These are phyloP conservation scores for Calyptommatus sinebrachiatus DNA, from an alignment of 2,113 vertebrate species.

Conservation along the genomic window DNA sequence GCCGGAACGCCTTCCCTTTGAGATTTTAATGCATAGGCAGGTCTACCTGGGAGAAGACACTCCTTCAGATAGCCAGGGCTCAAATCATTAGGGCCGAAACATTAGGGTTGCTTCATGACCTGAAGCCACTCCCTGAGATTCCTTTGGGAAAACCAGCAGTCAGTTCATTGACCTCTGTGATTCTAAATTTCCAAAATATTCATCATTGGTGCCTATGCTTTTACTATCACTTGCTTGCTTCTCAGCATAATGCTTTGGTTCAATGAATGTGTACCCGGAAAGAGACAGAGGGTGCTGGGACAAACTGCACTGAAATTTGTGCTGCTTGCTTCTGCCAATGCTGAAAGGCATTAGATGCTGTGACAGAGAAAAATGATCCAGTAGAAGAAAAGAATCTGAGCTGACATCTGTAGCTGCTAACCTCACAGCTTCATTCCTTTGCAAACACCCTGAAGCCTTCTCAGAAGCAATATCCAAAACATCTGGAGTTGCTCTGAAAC, in stretches of 20 bases:
- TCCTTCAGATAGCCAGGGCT: too few relatives aligned
- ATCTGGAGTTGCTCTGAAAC: slow-evolving; percentile 79
- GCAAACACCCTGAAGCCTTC: slow-evolving; percentile 38
- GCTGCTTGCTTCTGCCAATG: slow-evolving; percentile 36
- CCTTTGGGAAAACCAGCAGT: background rate
- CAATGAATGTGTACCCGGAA: background rate
- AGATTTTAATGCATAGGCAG: too few relatives aligned
- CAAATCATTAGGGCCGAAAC: too few relatives aligned
- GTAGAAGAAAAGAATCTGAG: slow-evolving; percentile 26
- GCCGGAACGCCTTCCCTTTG: too few relatives aligned
- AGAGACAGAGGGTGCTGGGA: slow-evolving; percentile 65
- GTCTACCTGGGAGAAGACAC: too few relatives aligned
- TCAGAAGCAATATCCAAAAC: slow-evolving; percentile 72
- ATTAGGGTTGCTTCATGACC: slow-evolving; percentile 3
- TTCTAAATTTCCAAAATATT: background rate
- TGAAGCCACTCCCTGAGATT: background rate
- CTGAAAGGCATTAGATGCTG: slow-evolving; percentile 62
- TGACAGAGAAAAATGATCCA: slow-evolving; percentile 57
- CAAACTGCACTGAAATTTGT: slow-evolving; percentile 41
- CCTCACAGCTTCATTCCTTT: slow-evolving; percentile 34
- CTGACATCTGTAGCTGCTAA: slow-evolving; percentile 41
- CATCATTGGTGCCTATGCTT: rapidly evolving
- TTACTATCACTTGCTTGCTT: background rate
- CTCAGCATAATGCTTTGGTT: background rate
- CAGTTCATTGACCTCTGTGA: background rate